Evolutionary conservation across 2,888 invertebrate genomes (phyloP).

Genomic region (Tinea trinotella): DNA sequence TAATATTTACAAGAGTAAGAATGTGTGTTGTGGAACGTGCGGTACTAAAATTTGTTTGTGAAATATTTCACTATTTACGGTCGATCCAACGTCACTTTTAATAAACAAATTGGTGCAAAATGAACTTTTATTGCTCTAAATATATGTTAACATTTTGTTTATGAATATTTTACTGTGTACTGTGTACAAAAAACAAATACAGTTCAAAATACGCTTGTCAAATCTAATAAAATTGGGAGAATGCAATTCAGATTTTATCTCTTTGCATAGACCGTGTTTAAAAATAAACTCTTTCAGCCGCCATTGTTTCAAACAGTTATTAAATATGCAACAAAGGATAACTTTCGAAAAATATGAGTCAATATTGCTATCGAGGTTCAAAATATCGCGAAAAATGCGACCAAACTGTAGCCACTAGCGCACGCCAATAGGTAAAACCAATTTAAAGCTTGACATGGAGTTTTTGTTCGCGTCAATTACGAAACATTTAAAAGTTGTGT

Average conservation of each 20-base stretch:
- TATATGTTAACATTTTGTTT: no score
- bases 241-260: not conserved
- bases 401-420: conserved; percentile 36
- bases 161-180: not conserved
- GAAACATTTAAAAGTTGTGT: no score
- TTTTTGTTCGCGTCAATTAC: conserved; percentile 12
- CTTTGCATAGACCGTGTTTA: not conserved
- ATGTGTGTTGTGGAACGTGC: conserved; percentile 30
- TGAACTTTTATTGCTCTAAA: not conserved
- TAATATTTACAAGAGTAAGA: conserved; percentile 14
- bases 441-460: conserved; percentile 15
- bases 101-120: conserved; percentile 39
- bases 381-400: conserved; percentile 42
- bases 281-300: not conserved
- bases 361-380: conserved; percentile 14
- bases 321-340: conserved; percentile 9
- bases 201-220: not conserved
- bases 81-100: conserved; percentile 45
- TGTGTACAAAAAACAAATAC: not conserved
- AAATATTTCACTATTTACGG: conserved; percentile 42
- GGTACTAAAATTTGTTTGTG: conserved; percentile 21
- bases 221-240: not conserved
- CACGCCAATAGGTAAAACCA: not conserved
- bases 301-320: conserved; percentile 9
- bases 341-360: conserved; percentile 3